phyloP scores from a whole-genome alignment of 2,797 vertebrate genomes.

The Platalea minor region DNA sequence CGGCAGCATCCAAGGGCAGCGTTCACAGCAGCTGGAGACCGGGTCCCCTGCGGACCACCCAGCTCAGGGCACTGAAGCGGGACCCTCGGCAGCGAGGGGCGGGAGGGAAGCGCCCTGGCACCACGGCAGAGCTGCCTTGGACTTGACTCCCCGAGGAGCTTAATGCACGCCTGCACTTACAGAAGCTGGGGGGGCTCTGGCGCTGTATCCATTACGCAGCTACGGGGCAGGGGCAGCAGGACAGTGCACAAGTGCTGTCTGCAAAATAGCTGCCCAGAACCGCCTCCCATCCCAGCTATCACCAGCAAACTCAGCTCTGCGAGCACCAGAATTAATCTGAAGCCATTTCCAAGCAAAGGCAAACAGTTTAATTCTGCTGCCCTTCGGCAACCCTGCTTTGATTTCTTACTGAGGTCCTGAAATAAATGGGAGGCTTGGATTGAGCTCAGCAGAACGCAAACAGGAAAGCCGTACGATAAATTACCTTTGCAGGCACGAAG shows the following conservation, averaged over 20 bases:
- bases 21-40: background rate
- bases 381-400: background rate
- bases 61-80: background rate
- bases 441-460: background rate
- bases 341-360: background rate
- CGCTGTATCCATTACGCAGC: rapidly evolving
- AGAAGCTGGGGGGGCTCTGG: background rate
- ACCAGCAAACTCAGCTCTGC: background rate
- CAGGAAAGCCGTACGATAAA: background rate
- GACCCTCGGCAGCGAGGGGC: background rate
- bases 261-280: background rate
- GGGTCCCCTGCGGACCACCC: background rate
- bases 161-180: rapidly evolving
- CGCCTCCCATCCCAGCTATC: background rate
- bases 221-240: background rate
- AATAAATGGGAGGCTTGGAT: background rate
- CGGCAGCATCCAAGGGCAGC: background rate
- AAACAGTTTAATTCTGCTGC: background rate
- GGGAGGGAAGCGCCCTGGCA: background rate
- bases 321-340: background rate
- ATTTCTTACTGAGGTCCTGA: background rate
- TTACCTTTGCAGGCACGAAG: background rate
- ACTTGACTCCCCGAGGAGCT: background rate
- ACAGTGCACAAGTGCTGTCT: background rate
- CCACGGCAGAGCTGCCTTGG: background rate